These are phyloP conservation scores for pig (Sus scrofa) DNA, from an alignment of 2,113 vertebrate species.

Conservation along the genomic window DNA sequence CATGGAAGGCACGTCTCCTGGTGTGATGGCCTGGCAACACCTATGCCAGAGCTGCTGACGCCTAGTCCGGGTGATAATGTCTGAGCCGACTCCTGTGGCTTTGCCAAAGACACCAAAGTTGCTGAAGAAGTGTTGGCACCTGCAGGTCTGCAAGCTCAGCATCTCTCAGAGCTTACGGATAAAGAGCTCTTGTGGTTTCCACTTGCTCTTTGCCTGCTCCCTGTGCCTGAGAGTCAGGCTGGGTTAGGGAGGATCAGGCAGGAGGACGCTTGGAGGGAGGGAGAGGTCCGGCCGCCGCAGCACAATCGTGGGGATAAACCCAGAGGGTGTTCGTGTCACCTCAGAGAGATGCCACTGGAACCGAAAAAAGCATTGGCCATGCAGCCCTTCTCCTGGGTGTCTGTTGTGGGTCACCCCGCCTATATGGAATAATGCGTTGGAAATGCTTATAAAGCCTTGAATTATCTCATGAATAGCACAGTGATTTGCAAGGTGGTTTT, in stretches of 20 bases:
- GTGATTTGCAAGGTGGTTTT: not conserved
- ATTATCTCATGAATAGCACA: not conserved
- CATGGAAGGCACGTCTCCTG: not conserved
- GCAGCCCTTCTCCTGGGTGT: not conserved
- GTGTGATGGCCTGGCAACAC: not conserved
- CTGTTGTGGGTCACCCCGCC: not conserved
- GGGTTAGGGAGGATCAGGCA: not conserved
- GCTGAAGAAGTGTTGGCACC: constrained; percentile 3
- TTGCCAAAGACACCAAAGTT: not conserved
- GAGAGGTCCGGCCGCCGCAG: not conserved
- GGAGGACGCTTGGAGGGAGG: not conserved
- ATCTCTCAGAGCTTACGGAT: not conserved
- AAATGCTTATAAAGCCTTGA: not conserved
- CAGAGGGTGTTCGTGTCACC: not conserved
- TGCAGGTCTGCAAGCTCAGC: not conserved
- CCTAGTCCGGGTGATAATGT: not conserved
- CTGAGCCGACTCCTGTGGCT: not conserved
- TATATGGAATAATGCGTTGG: not conserved
- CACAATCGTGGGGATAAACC: not conserved
- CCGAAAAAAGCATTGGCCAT: not conserved
- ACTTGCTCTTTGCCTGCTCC: not conserved
- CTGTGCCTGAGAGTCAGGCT: not conserved
- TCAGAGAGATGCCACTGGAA: not conserved
- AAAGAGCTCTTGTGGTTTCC: not conserved
- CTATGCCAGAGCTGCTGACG: not conserved